phyloP scores from a whole-genome alignment of 2,113 vertebrate species.

The Dolichallabes microphthalmus region DNA sequence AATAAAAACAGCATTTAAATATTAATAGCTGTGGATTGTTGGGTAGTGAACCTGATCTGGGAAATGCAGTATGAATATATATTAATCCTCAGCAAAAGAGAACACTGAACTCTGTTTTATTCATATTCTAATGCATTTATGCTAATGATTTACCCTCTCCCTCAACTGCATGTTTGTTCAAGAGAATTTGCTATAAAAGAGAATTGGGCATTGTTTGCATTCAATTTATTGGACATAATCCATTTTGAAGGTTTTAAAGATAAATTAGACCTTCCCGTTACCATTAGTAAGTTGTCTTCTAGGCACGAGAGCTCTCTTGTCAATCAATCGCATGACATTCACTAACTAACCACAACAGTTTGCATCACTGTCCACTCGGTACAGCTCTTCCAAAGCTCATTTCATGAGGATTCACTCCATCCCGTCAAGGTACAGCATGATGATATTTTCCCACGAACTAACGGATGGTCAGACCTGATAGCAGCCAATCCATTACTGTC shows the following conservation, averaged over 20 bases:
- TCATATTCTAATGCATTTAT: conserved; percentile 63
- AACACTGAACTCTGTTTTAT: conserved; percentile 52
- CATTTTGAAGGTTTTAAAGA: conserved; percentile 22
- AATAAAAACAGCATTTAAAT: conserved; percentile 67
- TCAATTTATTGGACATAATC: conserved; percentile 21
- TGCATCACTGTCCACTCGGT: conserved; percentile 2
- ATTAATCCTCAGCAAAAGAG: conserved; percentile 56
- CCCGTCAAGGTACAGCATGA: conserved; percentile 32
- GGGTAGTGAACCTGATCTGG: conserved; percentile 56
- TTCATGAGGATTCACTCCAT: conserved; percentile 36
- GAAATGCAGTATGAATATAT: conserved; percentile 53
- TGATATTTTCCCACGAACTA: conserved; percentile 55
- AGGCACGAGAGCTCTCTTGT: neutral
- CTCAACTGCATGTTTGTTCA: conserved; percentile 30
- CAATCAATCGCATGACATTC: neutral
- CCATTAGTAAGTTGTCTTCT: conserved; percentile 21
- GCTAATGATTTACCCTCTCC: conserved; percentile 46
- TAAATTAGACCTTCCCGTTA: conserved; percentile 43
- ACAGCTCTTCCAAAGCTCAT: conserved; percentile 39
- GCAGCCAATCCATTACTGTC: conserved; percentile 59
- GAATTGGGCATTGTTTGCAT: conserved; percentile 39
- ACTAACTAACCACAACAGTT: conserved; percentile 16
- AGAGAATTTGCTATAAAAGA: conserved; percentile 29
- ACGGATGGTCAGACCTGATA: conserved; percentile 56
- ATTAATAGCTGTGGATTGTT: conserved; percentile 63